A percentile compares a stretch with the other conserved stretches of the same genome.
phyloP scores from a whole-genome alignment of 37 sponge, comb jelly and placozoan genomes.

The Tethya wilhelma region DNA sequence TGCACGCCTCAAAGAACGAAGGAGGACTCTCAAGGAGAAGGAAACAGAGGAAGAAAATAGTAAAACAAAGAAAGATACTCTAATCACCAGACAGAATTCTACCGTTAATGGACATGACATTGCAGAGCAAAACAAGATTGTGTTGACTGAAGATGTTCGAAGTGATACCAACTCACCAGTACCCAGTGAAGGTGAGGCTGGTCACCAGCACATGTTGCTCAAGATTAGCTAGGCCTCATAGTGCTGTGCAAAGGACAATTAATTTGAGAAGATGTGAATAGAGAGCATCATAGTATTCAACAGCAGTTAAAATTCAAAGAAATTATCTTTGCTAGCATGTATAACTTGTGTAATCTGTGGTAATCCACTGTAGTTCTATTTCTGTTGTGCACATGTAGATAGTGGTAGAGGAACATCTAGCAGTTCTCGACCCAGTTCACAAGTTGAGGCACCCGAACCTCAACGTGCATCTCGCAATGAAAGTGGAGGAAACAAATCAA shows the following conservation, averaged over 20 bases:
- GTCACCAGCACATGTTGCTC: no score
- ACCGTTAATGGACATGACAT: background rate
- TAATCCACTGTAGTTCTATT: background rate
- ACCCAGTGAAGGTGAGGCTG: slow-evolving; percentile 43
- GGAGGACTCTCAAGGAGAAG: no score
- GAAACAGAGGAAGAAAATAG: no score
- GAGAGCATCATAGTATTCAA: no score
- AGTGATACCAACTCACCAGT: slow-evolving; percentile 50
- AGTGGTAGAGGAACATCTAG: slow-evolving; percentile 53
- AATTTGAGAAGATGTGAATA: no score
- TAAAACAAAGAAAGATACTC: no score
- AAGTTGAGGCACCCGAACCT: slow-evolving; percentile 37
- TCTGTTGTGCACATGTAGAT: slow-evolving; percentile 21
- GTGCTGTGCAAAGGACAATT: no score
- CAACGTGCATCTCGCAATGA: background rate
- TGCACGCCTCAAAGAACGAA: background rate
- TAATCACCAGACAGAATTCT: background rate
- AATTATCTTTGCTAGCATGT: no score
- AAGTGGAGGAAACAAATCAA: slow-evolving; percentile 1
- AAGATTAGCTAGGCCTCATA: no score
- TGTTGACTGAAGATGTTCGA: background rate
- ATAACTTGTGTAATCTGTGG: no score
- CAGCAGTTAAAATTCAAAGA: no score
- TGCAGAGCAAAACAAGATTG: background rate
- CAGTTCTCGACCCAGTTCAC: slow-evolving; percentile 58